These are phyloP conservation scores for Vanessa cardui DNA, from an alignment of 2,888 invertebrate genomes.

Conservation along the genomic window DNA sequence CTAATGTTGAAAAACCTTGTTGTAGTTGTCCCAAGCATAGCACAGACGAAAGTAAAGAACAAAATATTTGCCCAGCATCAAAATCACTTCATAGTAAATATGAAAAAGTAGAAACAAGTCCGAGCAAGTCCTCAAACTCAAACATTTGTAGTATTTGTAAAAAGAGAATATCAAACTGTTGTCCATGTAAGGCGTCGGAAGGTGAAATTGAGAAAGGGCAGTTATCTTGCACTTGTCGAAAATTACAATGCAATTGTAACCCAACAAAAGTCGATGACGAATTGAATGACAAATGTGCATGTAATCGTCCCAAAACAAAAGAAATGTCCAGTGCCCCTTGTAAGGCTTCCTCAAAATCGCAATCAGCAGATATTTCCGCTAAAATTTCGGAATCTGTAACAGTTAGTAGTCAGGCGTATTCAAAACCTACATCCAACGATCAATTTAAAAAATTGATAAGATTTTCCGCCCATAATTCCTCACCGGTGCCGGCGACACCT, in stretches of 20 bases:
- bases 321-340: neutral
- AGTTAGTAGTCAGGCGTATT: slow-evolving; percentile 15
- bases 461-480: slow-evolving; percentile 3
- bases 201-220: neutral
- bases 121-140: neutral
- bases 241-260: slow-evolving; percentile 3
- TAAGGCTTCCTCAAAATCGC: slow-evolving; percentile 7
- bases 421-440: slow-evolving; percentile 11
- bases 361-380: neutral
- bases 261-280: neutral
- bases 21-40: no score
- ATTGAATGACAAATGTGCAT: neutral
- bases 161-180: neutral
- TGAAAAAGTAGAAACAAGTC: no score
- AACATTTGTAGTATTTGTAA: neutral
- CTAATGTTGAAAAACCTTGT: no score
- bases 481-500: slow-evolving; percentile 1
- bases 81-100: no score
- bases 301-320: neutral
- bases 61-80: no score
- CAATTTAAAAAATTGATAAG: slow-evolving; percentile 10
- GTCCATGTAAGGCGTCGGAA: neutral
- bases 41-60: no score
- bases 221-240: slow-evolving; percentile 9
- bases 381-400: neutral